Base-by-base conservation (phyloP, 2,888 invertebrate genomes). In the Chaetoderma sp. region DNA sequence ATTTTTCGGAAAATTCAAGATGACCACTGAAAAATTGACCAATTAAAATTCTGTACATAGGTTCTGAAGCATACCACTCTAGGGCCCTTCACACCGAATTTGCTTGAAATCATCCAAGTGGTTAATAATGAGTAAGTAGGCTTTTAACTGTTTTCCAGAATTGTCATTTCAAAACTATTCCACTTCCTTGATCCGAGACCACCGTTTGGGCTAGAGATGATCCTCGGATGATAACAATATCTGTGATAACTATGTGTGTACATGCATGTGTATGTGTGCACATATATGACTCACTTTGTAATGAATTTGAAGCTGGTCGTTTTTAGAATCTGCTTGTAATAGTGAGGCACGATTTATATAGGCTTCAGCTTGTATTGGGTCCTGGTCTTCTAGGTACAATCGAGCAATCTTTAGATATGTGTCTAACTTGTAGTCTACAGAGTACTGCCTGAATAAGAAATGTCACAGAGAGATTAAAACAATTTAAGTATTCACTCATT, bases 351-450 rank as follows among this genome's bases (percentile, higher is more conserved):
- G 90, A 87, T 98, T 98, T 60, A 99, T 97, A 81, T 92, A 98
- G 2, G 95, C 93, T 87, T 99, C 98, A 0, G 98, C 98, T 86
- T 98, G 96, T 30, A 96, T 93, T 0, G 97, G 94, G 88, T 98
- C 96, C 84, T 96, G 96, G 80, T 98, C 96, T 87, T 98, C 97
- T 63, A 98, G 88, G 85, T 95, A 98, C 6, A 98, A 89, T 0
- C 96, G 90, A 0, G 98, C 98, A 78, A 98, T 98, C 89, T 97
- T 97, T 78, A 99, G 89, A 84, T 98, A 98, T 0, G 97, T 98
- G 85, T 97, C 95, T 71, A 98, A 88, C 85, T 99, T 99, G 86
- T 98, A 98, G 86, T 98, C 97, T 13, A 95, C 94, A 0, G 95
- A 91, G 85, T 98, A 98, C 87, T 98, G 97, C 78, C 95, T 95